Conservation (phyloP, 2,888 invertebrate genomes). For the Nebria salina region DNA sequence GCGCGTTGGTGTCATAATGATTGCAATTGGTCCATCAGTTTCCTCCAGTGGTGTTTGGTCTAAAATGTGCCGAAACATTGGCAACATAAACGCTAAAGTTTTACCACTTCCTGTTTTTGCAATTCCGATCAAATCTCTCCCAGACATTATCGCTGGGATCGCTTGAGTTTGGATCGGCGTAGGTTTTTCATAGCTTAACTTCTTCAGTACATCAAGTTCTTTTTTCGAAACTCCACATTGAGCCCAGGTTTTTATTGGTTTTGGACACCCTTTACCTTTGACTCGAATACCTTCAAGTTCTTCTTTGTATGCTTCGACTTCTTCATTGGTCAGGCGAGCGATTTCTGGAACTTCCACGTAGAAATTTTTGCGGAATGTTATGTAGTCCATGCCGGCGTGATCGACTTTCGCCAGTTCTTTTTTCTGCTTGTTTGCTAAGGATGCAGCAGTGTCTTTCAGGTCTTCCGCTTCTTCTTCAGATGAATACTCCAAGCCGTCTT, state of each 20-base stretch:
- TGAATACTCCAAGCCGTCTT: constrained; percentile 96
- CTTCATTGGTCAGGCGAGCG: constrained; percentile 87
- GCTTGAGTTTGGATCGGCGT: constrained; percentile 99
- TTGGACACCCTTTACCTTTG: constrained; percentile 96
- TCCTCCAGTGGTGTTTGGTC: constrained; percentile 95
- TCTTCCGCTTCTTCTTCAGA: constrained; percentile 97
- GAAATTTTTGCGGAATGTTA: constrained; percentile 91
- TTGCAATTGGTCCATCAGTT: constrained; percentile 95
- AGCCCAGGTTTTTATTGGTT: constrained; percentile 95
- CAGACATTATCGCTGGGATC: constrained; percentile 96
- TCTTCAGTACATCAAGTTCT: constrained; percentile 91
- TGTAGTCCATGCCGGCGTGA: constrained; percentile 86
- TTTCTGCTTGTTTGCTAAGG: constrained; percentile 87
- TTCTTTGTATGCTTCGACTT: constrained; percentile 84
- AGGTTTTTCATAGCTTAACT: constrained; percentile 92
- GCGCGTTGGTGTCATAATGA: constrained; percentile 98
- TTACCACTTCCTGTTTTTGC: constrained; percentile 99
- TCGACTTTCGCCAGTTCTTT: constrained; percentile 95
- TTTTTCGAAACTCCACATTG: constrained; percentile 98
- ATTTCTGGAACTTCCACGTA: constrained; percentile 98
- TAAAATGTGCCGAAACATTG: constrained; percentile 96
- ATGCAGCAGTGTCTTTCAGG: constrained; percentile 89
- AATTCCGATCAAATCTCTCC: constrained; percentile 96
- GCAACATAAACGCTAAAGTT: constrained; percentile 96
- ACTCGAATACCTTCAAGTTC: constrained; percentile 96